phyloP scores from a whole-genome alignment of 2,888 invertebrate genomes.

The Electrophaes corylata region DNA sequence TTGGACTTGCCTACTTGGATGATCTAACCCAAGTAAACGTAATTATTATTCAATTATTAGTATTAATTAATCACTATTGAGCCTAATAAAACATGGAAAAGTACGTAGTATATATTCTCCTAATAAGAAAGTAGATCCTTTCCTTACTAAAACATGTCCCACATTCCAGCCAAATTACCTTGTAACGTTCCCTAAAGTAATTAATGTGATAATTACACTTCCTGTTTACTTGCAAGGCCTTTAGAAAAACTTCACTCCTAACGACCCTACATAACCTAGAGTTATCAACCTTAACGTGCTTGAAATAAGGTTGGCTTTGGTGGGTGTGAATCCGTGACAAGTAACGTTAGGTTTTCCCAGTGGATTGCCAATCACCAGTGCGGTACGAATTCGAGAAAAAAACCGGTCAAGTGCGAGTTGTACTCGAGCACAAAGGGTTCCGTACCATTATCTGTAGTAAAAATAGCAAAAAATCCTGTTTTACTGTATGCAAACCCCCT shows the following conservation, averaged over 20 bases:
- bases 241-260: constrained; percentile 17
- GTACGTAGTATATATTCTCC: not conserved
- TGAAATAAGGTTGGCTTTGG: constrained; percentile 13
- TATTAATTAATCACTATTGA: no score
- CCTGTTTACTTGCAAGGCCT: constrained; percentile 28
- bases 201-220: constrained; percentile 33
- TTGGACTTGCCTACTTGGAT: no score
- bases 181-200: constrained; percentile 13
- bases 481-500: no score
- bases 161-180: constrained; percentile 2
- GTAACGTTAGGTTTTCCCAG: constrained; percentile 23
- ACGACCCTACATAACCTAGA: not conserved
- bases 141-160: not conserved
- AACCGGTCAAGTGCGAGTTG: no score
- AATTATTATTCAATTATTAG: no score
- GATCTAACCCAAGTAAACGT: no score
- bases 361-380: constrained; percentile 26
- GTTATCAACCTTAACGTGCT: constrained; percentile 10
- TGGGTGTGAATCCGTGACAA: constrained; percentile 19
- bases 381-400: constrained; percentile 11
- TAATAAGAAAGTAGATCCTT: not conserved
- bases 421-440: no score
- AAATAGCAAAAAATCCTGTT: no score
- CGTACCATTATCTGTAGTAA: no score
- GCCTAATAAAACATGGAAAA: not conserved